Conservation (phyloP, 2,113 vertebrate genomes). For the Egretta garzetta region DNA sequence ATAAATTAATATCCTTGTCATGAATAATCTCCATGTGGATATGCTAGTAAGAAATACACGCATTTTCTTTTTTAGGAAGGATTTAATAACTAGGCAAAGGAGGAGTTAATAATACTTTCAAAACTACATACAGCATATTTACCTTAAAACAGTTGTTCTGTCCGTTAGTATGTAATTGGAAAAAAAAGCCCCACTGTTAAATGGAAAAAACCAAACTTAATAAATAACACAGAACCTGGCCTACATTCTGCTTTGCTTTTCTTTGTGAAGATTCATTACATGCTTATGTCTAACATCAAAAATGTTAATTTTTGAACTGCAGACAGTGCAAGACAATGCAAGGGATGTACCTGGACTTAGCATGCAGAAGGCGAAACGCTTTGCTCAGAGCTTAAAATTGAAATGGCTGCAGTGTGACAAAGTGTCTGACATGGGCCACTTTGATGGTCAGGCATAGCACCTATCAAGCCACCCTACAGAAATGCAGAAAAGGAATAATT, state of each 20-base stretch:
- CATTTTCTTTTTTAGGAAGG: neutral
- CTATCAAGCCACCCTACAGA: neutral
- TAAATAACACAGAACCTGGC: neutral
- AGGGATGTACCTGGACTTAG: neutral
- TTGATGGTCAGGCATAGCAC: neutral
- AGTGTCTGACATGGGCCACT: neutral
- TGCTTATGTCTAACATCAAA: neutral
- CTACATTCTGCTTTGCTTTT: neutral
- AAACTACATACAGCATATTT: neutral
- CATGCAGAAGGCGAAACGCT: neutral
- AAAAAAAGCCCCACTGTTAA: accelerated
- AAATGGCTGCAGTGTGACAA: neutral
- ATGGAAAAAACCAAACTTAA: neutral
- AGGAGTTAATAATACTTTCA: neutral
- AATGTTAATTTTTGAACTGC: neutral
- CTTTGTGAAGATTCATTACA: neutral
- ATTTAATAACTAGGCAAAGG: neutral
- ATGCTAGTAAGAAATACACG: neutral
- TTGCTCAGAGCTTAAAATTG: neutral
- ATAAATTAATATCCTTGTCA: slow-evolving; percentile 25
- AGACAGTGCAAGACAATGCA: neutral
- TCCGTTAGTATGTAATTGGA: neutral
- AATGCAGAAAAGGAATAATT: neutral
- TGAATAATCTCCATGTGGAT: neutral
- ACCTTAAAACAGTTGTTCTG: neutral